Base-by-base conservation (phyloP, 2,113 vertebrate genomes). In the Callithrix jacchus region DNA sequence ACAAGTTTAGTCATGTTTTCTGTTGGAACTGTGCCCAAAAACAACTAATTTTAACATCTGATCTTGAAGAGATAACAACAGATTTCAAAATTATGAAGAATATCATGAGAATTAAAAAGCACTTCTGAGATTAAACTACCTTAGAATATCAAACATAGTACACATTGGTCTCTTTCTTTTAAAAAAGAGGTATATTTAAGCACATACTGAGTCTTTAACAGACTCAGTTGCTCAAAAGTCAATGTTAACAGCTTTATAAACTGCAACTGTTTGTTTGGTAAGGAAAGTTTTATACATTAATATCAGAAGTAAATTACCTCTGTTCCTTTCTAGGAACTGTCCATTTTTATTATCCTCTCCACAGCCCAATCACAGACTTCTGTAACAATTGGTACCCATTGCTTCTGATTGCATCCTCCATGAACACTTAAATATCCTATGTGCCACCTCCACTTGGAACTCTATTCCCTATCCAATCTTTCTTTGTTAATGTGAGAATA, bases 1-100 rank as follows among this genome's bases (percentile, higher is more conserved):
- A 77, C 3, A 74, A 90, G 92, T 96, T 91, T 94, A 96, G 88
- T 91, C 42, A 93, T 82, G 35, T 85, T 96, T 81, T 35, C 16
- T 88, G 45, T 95, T 77, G 92, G n/a, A 82, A 30, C 20, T 85
- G 71, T 85, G 76, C 68, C 42, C 85, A 74, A 95, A 87, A 76
- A 61, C 85, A 13, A 77, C 13, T 70, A 91, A 97, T 52, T 52
- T 52, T 71, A 40, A 13, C 71, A 52, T 86, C 54, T 91, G 30
- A 52, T 86, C 12, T 52, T 82, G 52, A 88, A 95, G 82, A 92
- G 54, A 88, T 95, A 93, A 82, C 47, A 96, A 91, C 45, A 94
- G 25, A 82, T 84, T 92, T 95, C 32, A 94, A 71, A 54, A 42
- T 54, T 23, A 45, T 74, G 35, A 83, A 85, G 37, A 42, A 80